Evolutionary conservation across 2,888 invertebrate genomes (phyloP).

Genomic region (Cryptophagus acutangulus): DNA sequence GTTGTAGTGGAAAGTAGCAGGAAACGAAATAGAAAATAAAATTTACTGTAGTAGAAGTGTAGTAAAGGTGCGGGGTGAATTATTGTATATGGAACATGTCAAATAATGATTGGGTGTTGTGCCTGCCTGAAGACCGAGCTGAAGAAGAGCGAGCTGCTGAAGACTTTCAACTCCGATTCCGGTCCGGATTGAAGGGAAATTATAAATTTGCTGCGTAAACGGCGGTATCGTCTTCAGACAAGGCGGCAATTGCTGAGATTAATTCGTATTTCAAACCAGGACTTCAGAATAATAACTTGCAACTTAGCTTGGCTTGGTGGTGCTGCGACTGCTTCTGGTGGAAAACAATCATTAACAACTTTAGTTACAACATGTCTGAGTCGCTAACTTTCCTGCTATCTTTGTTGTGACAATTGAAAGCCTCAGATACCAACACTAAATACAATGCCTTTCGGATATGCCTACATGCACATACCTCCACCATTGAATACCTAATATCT

Average conservation of each 20-base stretch:
- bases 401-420: conserved; percentile 31
- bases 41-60: not conserved
- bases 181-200: not conserved
- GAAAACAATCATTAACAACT: conserved; percentile 38
- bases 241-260: conserved; percentile 20
- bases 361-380: conserved; percentile 34
- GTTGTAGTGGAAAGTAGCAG: no score
- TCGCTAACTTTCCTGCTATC: conserved; percentile 34
- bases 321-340: no score
- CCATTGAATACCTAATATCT: conserved; percentile 24
- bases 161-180: not conserved
- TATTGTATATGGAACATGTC: not conserved
- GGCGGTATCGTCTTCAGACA: conserved; percentile 9
- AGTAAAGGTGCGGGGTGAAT: not conserved
- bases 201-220: conserved; percentile 3
- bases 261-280: conserved; percentile 19
- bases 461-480: conserved; percentile 6
- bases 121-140: no score
- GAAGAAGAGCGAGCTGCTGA: no score
- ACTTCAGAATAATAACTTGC: conserved; percentile 34
- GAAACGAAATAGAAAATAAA: not conserved
- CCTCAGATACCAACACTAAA: conserved; percentile 5
- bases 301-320: conserved; percentile 29
- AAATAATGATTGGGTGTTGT: no score
- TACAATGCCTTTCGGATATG: conserved; percentile 7